Evolutionary conservation across 2,888 invertebrate genomes (phyloP), one percentile per base, ranked within the genome.

Genomic region (Flexamia atlantica): DNA sequence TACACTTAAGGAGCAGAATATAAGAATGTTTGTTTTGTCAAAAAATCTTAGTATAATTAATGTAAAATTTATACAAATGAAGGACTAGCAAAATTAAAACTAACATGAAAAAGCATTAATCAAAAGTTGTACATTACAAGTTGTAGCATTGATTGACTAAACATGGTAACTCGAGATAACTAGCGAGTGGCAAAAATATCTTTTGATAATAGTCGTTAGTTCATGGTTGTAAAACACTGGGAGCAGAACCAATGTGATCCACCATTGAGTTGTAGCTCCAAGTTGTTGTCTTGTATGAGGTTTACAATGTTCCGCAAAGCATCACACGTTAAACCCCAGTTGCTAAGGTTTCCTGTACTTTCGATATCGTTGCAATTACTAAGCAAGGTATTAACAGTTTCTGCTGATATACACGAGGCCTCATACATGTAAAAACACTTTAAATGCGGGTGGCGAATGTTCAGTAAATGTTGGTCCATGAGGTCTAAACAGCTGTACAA

Each of bases 161-260:
- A 14, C 14, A 28, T 76, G 76, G 76, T 76, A 76, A 76, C 76
- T 4, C 28, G 72, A 40, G 32, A 72, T 72, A 40, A 72, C 40
- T 40, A 72, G 42, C 42, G 7, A 42, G 30, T 76, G 28, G 4
- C 17, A 30, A 46, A 50, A 14, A 46, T 53, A 23, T 74, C 70
- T 70, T 64, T 70, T 25, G 70, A 30, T 7, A 14, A 25, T n/a
- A 4, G 30, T 32, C 36, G 28, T 36, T 57, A 50, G 50, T 57
- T 53, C 9, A 79, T 57, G 57, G 53, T 20, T 36, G 82, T 25
- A 28, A 83, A 83, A n/a, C 87, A 87, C 50, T 84, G 82, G 2
- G 87, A 87, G 88, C 90, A 90, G 85, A 90, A 90, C 90, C 91
- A 91, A 83, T 91, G 91, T 1, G 90, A 89, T 14, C 90, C 90